Percentiles rank a stretch among this genome's conserved stretches.
Evolutionary conservation across 2,888 invertebrate species (phyloP).

Genomic region (Drosophila kuntzei): DNA sequence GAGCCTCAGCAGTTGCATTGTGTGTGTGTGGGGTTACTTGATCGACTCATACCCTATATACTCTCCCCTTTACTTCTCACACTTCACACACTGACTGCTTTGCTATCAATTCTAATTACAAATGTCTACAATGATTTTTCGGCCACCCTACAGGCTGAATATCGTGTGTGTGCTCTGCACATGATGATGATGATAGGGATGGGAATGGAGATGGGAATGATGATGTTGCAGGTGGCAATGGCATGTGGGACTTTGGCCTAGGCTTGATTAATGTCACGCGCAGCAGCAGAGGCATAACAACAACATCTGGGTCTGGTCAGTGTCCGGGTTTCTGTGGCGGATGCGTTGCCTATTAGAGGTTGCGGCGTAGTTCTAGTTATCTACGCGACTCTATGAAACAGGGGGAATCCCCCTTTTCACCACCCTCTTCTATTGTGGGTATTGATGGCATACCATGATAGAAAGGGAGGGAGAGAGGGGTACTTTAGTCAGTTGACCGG

Average conservation of each 20-base stretch:
- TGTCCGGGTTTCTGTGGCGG: constrained; percentile 51
- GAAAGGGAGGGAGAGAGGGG: neutral
- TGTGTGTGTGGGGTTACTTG: constrained; percentile 22
- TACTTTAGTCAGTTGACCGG: constrained; percentile 31
- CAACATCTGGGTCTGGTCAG: constrained; percentile 32
- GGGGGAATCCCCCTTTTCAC: neutral
- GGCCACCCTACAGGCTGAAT: constrained; percentile 49
- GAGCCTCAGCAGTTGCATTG: constrained; percentile 42
- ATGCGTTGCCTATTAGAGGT: constrained; percentile 74
- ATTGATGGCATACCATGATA: constrained; percentile 4
- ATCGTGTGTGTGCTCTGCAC: constrained; percentile 13
- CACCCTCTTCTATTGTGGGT: neutral
- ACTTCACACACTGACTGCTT: constrained; percentile 7
- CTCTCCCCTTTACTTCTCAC: neutral
- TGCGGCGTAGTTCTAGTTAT: constrained; percentile 69
- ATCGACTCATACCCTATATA: constrained; percentile 4
- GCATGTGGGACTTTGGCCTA: constrained; percentile 47
- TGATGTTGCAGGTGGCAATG: constrained; percentile 45
- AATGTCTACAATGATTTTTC: constrained; percentile 85
- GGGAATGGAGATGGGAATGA: constrained; percentile 6
- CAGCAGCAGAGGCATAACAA: constrained; percentile 50
- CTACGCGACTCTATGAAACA: constrained; percentile 29
- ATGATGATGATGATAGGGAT: constrained; percentile 21
- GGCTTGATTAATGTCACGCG: constrained; percentile 78
- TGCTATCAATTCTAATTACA: constrained; percentile 85